Percentiles rank a stretch among this genome's conserved stretches.
Evolutionary conservation across 2,113 vertebrate genomes (phyloP).

Genomic region (Barnardius zonarius): DNA sequence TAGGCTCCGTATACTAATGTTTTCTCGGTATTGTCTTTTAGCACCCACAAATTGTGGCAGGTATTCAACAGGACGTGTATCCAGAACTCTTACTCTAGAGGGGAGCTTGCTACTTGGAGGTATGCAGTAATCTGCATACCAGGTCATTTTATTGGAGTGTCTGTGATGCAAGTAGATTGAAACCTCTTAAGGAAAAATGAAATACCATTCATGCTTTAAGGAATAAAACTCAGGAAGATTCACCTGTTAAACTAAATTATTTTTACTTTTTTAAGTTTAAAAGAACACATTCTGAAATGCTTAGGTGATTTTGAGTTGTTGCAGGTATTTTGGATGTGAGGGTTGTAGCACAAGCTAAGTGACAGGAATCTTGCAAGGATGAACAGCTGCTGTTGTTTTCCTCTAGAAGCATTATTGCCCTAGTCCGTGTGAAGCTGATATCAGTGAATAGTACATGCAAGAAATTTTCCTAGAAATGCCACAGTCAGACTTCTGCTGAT

Average conservation of each 20-base stretch:
- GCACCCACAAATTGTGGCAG: background rate
- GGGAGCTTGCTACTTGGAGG: background rate
- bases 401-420: background rate
- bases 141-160: background rate
- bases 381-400: background rate
- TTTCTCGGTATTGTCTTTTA: background rate
- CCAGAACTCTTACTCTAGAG: background rate
- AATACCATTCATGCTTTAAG: background rate
- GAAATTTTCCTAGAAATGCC: background rate
- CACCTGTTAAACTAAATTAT: background rate
- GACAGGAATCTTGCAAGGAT: background rate
- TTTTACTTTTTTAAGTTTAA: background rate
- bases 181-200: background rate
- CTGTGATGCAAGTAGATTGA: background rate
- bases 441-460: background rate
- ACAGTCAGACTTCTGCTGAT: background rate
- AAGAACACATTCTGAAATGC: background rate
- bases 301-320: background rate
- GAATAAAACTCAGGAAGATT: background rate
- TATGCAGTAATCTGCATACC: background rate
- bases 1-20: background rate
- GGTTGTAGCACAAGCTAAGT: background rate
- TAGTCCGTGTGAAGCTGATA: background rate
- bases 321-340: background rate
- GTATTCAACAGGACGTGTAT: background rate